These are phyloP conservation scores for Maconellicoccus hirsutus DNA, from an alignment of 1,140 invertebrate genomes.

Conservation along the genomic window DNA sequence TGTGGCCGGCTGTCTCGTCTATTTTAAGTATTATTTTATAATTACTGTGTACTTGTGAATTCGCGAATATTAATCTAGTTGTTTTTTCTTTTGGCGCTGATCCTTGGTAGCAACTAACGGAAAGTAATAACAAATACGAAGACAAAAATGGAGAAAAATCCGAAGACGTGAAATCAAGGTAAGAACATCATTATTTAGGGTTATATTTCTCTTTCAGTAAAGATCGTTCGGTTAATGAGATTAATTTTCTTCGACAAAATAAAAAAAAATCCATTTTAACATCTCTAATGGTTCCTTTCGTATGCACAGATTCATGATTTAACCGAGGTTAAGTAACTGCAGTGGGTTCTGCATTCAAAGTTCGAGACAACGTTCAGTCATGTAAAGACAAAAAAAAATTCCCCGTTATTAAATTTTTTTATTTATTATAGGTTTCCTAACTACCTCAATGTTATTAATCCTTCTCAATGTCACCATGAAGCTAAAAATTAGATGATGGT, in stretches of 20 bases:
- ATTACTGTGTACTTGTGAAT: not conserved
- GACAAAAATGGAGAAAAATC: not conserved
- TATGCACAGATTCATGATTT: slow-evolving; percentile 16
- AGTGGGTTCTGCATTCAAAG: slow-evolving; percentile 4
- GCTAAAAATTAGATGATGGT: slow-evolving; percentile 10
- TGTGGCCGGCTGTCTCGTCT: not conserved
- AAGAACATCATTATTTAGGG: not conserved
- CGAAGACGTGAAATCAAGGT: not conserved
- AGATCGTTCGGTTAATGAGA: not conserved
- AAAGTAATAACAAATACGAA: not conserved
- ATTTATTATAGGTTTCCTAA: slow-evolving; percentile 18
- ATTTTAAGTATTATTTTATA: not conserved
- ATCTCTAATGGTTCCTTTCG: slow-evolving; percentile 15
- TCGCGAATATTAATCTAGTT: not conserved
- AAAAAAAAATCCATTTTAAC: not conserved
- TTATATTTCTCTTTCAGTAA: not conserved
- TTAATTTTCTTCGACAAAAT: not conserved
- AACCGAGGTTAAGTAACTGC: slow-evolving; percentile 12
- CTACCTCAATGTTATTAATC: slow-evolving; percentile 21
- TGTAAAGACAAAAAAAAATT: not conserved
- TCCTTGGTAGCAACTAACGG: not conserved
- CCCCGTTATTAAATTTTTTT: slow-evolving; percentile 12
- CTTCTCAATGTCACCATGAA: slow-evolving; percentile 6
- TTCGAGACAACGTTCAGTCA: not conserved
- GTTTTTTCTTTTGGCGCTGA: slow-evolving; percentile 8